Conservation (phyloP, 2,113 vertebrate species). For the Formicarius rufipectus region DNA sequence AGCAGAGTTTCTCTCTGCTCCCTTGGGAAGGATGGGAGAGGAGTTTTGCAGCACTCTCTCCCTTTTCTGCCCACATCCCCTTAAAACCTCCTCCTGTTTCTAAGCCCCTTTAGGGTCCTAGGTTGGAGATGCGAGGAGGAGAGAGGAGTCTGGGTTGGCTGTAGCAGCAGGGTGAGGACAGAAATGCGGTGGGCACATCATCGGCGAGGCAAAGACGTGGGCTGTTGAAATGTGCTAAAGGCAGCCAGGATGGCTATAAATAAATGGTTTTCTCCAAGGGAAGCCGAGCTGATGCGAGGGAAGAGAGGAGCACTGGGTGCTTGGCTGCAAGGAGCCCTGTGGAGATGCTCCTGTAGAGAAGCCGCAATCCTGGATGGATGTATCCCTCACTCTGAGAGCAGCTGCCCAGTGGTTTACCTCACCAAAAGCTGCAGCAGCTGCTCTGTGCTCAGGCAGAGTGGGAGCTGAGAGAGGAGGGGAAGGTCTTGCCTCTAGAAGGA, state of each 20-base stretch:
- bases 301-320: not conserved
- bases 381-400: fast-evolving
- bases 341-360: not conserved
- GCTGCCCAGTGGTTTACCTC: not conserved
- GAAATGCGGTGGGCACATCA: not conserved
- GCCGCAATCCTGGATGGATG: not conserved
- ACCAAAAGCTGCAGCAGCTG: not conserved
- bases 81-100: not conserved
- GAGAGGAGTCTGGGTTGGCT: not conserved
- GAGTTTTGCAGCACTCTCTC: not conserved
- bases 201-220: conserved; percentile 48
- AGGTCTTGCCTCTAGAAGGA: not conserved
- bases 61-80: not conserved
- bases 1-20: not conserved
- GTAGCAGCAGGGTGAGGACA: conserved; percentile 15
- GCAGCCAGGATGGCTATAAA: conserved; percentile 49
- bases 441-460: not conserved
- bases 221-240: conserved; percentile 49
- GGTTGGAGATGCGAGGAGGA: not conserved
- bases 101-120: not conserved
- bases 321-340: not conserved
- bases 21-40: not conserved
- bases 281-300: not conserved
- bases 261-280: conserved; percentile 27
- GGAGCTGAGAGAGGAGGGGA: not conserved